A percentile compares a stretch with the other conserved stretches of the same genome.
Evolutionary conservation across 2,113 vertebrate genomes (phyloP).

Genomic region (Apodemus speciosus): DNA sequence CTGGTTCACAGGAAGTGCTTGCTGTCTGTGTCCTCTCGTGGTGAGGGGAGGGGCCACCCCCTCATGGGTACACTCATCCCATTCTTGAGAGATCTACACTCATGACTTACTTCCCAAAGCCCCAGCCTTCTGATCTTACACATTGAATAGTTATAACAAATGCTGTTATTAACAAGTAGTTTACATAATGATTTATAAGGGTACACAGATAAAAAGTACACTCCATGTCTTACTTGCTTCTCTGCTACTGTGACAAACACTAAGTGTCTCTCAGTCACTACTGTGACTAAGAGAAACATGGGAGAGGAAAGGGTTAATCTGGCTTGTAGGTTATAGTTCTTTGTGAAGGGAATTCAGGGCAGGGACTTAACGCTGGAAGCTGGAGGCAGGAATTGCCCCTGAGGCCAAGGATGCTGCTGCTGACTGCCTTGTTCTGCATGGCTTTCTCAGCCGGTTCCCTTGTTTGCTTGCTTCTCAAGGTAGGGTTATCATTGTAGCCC

Average conservation of each 20-base stretch:
- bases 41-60: background rate
- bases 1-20: background rate
- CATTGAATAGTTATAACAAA: background rate
- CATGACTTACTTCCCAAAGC: background rate
- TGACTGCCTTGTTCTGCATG: background rate
- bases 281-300: background rate
- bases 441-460: background rate
- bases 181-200: background rate
- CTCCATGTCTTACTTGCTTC: background rate
- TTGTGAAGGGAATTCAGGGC: background rate
- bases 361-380: background rate
- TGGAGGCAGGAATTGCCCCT: background rate
- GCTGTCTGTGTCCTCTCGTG: background rate
- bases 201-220: background rate
- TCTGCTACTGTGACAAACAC: background rate
- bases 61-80: background rate
- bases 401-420: background rate
- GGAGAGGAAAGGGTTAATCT: background rate
- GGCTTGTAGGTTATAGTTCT: background rate
- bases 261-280: no score
- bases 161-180: background rate
- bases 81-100: background rate
- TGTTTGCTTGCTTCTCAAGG: background rate
- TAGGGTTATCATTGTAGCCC: background rate
- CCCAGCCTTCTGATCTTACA: no score